phyloP scores from a whole-genome alignment of 2,888 invertebrate species.

The Dichetophora obliterata region DNA sequence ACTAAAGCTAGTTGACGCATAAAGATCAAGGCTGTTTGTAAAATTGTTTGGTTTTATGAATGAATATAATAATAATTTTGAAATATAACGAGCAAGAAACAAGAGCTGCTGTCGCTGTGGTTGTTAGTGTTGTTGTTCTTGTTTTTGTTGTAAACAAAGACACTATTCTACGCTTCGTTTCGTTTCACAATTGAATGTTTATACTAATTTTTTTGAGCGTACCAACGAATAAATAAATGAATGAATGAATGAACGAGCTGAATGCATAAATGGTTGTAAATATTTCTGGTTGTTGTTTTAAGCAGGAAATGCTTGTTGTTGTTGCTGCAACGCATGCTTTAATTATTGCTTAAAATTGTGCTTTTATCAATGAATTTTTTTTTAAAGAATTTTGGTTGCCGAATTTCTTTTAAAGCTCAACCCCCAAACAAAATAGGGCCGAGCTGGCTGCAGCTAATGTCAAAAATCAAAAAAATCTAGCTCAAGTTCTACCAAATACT shows the following conservation, averaged over 20 bases:
- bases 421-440: no score
- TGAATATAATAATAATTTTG: slow-evolving; percentile 36
- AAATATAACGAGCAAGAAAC: background rate
- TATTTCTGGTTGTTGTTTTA: slow-evolving; percentile 16
- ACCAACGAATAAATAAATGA: slow-evolving; percentile 22
- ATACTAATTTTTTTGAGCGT: slow-evolving; percentile 23
- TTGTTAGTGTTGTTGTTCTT: slow-evolving; percentile 9
- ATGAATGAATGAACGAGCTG: slow-evolving; percentile 6
- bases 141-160: slow-evolving; percentile 39
- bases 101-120: background rate
- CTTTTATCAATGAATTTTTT: no score
- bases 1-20: background rate
- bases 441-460: no score
- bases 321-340: background rate
- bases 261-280: slow-evolving; percentile 11
- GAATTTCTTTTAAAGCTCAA: no score
- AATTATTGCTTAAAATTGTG: no score
- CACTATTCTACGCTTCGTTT: no score
- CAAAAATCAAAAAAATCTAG: no score
- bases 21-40: slow-evolving; percentile 47
- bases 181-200: slow-evolving; percentile 36
- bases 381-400: no score
- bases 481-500: no score
- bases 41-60: slow-evolving; percentile 33
- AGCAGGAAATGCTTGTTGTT: slow-evolving; percentile 45